Percentiles rank a stretch among this genome's conserved stretches.
These are phyloP conservation scores for Drosophila oshimai DNA, from an alignment of 1,140 invertebrate genomes.

Conservation along the genomic window DNA sequence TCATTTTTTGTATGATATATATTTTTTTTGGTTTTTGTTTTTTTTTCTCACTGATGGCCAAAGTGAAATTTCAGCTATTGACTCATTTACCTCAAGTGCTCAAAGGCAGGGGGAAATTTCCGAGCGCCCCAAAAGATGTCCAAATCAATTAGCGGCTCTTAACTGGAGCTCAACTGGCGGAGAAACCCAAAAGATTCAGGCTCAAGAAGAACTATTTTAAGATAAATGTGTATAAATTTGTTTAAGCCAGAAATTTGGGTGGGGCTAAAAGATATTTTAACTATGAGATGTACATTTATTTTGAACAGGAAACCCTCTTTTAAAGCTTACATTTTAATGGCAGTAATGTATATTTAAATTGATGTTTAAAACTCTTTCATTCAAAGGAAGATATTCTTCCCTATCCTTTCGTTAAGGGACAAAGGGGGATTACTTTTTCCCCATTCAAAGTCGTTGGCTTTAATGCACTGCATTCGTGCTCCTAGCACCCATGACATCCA, in stretches of 20 bases:
- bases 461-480: too few relatives aligned
- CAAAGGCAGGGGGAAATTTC: not conserved
- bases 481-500: too few relatives aligned
- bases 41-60: conserved; percentile 18
- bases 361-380: too few relatives aligned
- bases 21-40: not conserved
- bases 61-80: conserved; percentile 53
- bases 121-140: conserved; percentile 20
- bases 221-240: not conserved
- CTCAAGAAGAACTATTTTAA: conserved; percentile 10
- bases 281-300: not conserved
- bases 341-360: too few relatives aligned
- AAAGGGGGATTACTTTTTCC: too few relatives aligned
- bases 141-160: conserved; percentile 55
- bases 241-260: not conserved
- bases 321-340: too few relatives aligned
- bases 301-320: too few relatives aligned
- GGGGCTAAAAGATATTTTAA: not conserved
- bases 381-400: too few relatives aligned
- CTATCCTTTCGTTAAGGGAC: too few relatives aligned
- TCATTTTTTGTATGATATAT: too few relatives aligned
- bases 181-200: conserved; percentile 7
- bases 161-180: conserved; percentile 30
- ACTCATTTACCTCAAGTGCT: conserved; percentile 35
- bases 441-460: too few relatives aligned